Conservation (phyloP, 2,888 invertebrate species). For the Belgica antarctica region DNA sequence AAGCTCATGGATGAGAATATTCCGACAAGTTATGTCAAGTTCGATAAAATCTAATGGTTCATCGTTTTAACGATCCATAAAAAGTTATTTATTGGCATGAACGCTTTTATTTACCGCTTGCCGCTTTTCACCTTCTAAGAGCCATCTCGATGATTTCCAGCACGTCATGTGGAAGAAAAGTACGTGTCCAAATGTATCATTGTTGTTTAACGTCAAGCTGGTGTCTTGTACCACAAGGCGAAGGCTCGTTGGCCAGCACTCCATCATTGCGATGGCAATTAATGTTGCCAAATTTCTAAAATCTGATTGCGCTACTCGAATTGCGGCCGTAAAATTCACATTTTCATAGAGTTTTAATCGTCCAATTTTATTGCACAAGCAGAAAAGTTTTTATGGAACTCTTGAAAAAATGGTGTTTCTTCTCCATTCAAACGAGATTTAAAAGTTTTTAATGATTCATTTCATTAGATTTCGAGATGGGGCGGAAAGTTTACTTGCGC, state of each 20-base stretch:
- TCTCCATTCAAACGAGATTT: conserved; percentile 11
- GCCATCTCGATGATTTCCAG: conserved; percentile 20
- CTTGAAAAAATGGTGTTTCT: not conserved
- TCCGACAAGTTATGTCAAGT: not conserved
- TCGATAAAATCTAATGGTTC: not conserved
- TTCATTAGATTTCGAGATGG: not conserved
- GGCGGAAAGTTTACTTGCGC: not conserved
- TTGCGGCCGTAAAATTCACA: too few species aligned
- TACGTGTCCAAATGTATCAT: conserved; percentile 33
- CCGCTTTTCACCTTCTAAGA: not conserved
- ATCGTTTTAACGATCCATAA: conserved; percentile 2
- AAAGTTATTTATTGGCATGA: not conserved
- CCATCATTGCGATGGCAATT: too few species aligned
- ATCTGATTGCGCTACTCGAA: not conserved
- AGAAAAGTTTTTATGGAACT: conserved; percentile 32
- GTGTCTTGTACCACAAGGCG: not conserved
- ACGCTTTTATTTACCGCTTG: conserved; percentile 3
- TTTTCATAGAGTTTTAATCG: not conserved
- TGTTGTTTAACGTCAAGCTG: conserved; percentile 4
- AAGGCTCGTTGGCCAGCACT: not conserved
- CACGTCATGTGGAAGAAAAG: conserved; percentile 22
- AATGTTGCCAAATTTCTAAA: not conserved
- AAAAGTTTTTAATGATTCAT: conserved; percentile 22
- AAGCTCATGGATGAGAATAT: not conserved
- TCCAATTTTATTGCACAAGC: not conserved